Conservation (phyloP, 2,888 invertebrate species). For the Alloplasta piceator region DNA sequence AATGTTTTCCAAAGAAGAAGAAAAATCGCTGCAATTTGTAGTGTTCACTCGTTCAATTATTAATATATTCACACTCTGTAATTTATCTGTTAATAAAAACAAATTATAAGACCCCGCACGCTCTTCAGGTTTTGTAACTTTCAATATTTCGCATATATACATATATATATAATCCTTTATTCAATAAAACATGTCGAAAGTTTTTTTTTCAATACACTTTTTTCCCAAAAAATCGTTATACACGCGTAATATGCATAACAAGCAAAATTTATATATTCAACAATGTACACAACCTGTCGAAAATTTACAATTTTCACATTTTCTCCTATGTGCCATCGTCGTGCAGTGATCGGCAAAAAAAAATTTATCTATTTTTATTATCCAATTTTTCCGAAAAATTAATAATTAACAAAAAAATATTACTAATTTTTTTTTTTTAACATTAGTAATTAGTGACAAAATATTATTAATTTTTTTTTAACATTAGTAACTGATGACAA, state of each 20-base stretch:
- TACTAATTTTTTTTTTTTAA: no score
- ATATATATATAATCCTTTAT: no score
- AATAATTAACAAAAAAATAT: no score
- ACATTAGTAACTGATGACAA: no score
- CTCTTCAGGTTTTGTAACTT: not conserved
- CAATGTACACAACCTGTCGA: constrained; percentile 55
- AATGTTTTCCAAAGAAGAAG: constrained; percentile 14
- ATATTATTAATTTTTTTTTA: no score
- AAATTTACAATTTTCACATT: constrained; percentile 49
- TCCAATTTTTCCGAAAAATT: no score
- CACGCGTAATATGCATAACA: constrained; percentile 43
- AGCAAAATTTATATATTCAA: constrained; percentile 53
- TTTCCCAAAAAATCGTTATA: constrained; percentile 44
- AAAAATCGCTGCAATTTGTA: constrained; percentile 38
- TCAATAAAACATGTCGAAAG: constrained; percentile 36
- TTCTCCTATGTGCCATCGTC: not conserved
- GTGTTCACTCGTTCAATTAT: constrained; percentile 50
- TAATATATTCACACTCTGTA: constrained; percentile 56
- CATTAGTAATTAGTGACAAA: no score
- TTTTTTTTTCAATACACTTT: not conserved
- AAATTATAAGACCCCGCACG: constrained; percentile 12
- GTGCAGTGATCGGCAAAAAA: no score
- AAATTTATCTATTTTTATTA: no score
- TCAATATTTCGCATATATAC: constrained; percentile 57
- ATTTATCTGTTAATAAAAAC: constrained; percentile 66